A percentile compares a stretch with the other conserved stretches of the same genome.
phyloP scores from a whole-genome alignment of 2,888 invertebrate genomes.

The Parapristionchus giblindavisi region DNA sequence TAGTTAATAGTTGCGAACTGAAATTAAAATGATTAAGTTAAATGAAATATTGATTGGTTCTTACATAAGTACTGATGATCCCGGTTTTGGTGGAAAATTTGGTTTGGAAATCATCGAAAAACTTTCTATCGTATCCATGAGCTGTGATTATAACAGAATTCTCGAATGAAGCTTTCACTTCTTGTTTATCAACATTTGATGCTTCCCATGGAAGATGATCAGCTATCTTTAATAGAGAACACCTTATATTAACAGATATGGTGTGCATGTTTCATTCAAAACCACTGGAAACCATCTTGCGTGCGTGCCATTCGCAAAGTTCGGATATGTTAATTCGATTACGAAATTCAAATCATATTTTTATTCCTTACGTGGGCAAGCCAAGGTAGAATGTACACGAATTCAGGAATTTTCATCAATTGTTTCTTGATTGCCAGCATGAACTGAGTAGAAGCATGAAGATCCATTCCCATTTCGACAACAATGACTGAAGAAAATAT shows the following conservation, averaged over 20 bases:
- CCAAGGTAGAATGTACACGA: conserved; percentile 67
- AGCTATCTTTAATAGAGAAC: conserved; percentile 49
- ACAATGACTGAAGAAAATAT: conserved; percentile 59
- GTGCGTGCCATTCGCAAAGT: too few species aligned
- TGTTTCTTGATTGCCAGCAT: conserved; percentile 61
- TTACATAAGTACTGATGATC: conserved; percentile 62
- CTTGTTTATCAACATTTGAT: conserved; percentile 64
- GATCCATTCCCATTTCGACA: conserved; percentile 67
- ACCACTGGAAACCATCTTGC: too few species aligned
- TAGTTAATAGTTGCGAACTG: conserved; percentile 67
- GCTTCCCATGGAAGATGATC: conserved; percentile 69
- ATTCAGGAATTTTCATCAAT: conserved; percentile 63
- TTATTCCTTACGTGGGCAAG: conserved; percentile 60
- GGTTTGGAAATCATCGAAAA: conserved; percentile 65
- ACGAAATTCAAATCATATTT: too few species aligned
- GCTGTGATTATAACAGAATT: conserved; percentile 67
- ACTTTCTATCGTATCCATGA: conserved; percentile 68
- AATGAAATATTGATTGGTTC: background rate
- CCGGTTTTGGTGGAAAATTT: conserved; percentile 64
- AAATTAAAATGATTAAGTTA: conserved; percentile 11
- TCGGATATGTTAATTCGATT: too few species aligned
- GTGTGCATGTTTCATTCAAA: too few species aligned
- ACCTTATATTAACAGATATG: background rate
- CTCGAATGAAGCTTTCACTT: conserved; percentile 65
- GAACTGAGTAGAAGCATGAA: conserved; percentile 60